Base-by-base conservation (phyloP, 2,888 invertebrate genomes). In the Lycaena phlaeas region DNA sequence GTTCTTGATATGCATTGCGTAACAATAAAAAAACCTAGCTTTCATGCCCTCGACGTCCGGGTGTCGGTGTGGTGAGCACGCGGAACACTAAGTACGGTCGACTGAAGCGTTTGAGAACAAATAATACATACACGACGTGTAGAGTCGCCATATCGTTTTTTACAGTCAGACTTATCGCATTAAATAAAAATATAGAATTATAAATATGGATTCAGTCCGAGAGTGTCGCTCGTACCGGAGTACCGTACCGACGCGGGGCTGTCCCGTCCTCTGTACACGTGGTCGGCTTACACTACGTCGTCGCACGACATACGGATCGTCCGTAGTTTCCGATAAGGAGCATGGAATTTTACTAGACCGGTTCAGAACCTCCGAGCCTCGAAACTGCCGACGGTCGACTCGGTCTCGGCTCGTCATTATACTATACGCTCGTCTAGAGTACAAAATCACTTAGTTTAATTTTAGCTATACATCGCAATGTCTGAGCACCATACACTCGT, bases 1-100 rank as follows among this genome's bases (percentile, higher is more conserved):
- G 84, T 84, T 71, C 78, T 74, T 81, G 84, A 84, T 84, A 84
- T 82, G 84, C 84, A 82, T 84, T 72, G 84, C 84, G 84, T 81
- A 82, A 82, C 84, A 82, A 82, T 81, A 82, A 81, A 81, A 81
- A 81, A 81, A 79, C 74, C 64, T 78, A 78, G 81, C 81, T 78
- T 72, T 71, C 64, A 75, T 73, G 78, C 74, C 72, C 63, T 65
- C 56, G 65, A 67, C 69, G 61, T 68, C 70, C 68, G 67, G 68
- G 56, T 64, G 68, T 58, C 67, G 68, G 56, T 64, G 68, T 58
- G 60, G 57, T 56, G 59, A 56, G 52, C 66, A 47, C 58, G 51
- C 64, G 61, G 64, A 61, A 63, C 59, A 61, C 72, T 76, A 76
- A 77, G 77, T 79, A 78, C 78, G 65, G 72, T 76, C 71, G 67